Evolutionary conservation across 2,888 invertebrate species (phyloP), one percentile per base, ranked within the genome.

Genomic region (Morinoia aosen): DNA sequence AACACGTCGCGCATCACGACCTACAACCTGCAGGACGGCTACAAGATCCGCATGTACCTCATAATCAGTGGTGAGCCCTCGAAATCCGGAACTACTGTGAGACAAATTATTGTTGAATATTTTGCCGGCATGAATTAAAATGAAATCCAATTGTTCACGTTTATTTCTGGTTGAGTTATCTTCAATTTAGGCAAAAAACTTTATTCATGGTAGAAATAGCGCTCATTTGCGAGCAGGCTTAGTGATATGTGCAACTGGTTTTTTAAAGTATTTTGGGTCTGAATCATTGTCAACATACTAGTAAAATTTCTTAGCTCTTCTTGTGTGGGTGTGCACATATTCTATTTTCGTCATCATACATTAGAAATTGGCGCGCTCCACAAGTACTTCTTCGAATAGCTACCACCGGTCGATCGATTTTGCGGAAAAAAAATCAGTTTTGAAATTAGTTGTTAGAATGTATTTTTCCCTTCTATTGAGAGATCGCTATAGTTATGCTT

Each of bases 11-110:
- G 95, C 12, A 94, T 95, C 39, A 88, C 58, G 2, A 88, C 95
- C 76, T 76, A 95, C 64, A 95, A 40, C 88, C 93, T 76, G 48
- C 58, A 88, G 56, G 88, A 95, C 12, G 58, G 39, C n/a, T 95
- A 95, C 58, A 95, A 94, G 58, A 94, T 94, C 25, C 93, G 57
- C 39, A 95, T 95, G 95, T 56, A 93, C 57, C 94, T 95, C 39
- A 94, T 76, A 0, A 94, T 95, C 58, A 94, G 90, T 40, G 95
- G 95, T 95, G 91, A 91, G 95, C 39, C 16, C 11, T 58, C n/a
- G 48, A 33, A 10, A 90, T 33, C 11, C 11, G 14, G 16, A 91
- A 11, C 12, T 33, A 19, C 76, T 76, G 14, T 8, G 25, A 8
- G 76, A 48, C 5, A 19, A 33, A 76, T 61, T 12, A 76, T 16